A percentile compares a stretch with the other conserved stretches of the same genome.
These are phyloP conservation scores for Bryconaethiops microstoma DNA, from an alignment of 2,797 vertebrate genomes.

Conservation along the genomic window DNA sequence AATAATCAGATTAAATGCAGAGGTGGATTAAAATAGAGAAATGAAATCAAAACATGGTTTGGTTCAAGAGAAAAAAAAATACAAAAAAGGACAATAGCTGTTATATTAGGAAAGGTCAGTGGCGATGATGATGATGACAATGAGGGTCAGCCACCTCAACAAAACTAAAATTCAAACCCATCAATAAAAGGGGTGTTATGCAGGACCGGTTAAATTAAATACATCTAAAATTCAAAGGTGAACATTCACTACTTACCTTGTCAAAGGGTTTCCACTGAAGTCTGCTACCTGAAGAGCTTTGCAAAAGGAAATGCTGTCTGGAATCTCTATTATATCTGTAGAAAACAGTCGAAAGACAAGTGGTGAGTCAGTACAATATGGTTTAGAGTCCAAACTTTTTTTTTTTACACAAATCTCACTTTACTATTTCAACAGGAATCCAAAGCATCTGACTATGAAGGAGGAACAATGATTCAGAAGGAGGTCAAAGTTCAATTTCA, in stretches of 20 bases:
- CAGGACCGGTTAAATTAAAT: background rate
- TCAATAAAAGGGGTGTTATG: background rate
- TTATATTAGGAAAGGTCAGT: background rate
- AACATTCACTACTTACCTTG: conserved; percentile 80
- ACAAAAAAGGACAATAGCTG: background rate
- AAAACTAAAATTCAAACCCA: background rate
- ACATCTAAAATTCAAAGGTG: background rate
- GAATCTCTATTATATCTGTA: conserved; percentile 96
- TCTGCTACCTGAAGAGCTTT: conserved; percentile 96
- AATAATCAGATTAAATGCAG: background rate
- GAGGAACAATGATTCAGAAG: background rate
- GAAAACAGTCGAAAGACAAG: conserved; percentile 46
- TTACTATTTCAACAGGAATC: background rate
- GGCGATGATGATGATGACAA: background rate
- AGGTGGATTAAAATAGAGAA: conserved; percentile 5
- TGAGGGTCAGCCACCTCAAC: background rate
- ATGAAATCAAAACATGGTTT: background rate
- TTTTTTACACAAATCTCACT: background rate
- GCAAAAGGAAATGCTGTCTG: conserved; percentile 96
- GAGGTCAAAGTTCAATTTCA: conserved; percentile 43
- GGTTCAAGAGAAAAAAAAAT: background rate
- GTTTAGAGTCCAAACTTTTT: background rate
- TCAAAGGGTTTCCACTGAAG: conserved; percentile 98
- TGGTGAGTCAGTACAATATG: background rate
- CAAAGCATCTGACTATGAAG: background rate